Base-by-base conservation (phyloP, 2,113 vertebrate genomes). In the Oostethus manadensis region DNA sequence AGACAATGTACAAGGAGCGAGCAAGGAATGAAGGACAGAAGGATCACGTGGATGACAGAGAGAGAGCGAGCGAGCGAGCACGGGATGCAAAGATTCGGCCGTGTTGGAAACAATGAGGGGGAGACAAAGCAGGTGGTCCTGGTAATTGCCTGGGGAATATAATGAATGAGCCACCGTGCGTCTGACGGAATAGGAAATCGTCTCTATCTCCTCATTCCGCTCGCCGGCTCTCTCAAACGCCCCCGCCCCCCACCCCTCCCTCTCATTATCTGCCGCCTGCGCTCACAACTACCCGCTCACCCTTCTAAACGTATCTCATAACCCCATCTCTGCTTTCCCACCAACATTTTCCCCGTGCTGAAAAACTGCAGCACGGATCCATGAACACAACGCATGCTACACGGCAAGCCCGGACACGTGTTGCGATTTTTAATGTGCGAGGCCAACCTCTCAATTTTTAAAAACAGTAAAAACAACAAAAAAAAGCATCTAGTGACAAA, bases 131-230 rank as follows among this genome's bases (percentile, higher is more conserved):
- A 89, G 88, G 89, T 89, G 89, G 86, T 84, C 84, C 76, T 69
- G 81, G 89, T 90, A 89, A 91, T 90, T 90, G 88, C 87, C 87
- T 89, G 88, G 88, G 86, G 88, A 88, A 88, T 87, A 89, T 90
- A 90, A 89, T 89, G 87, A 90, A 91, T 89, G 88, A 90, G 87
- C 86, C 81, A 66, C 78, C 65, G 81, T 81, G 85, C 77, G 79
- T 81, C 85, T 88, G 81, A 89, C 83, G 74, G 88, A 89, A 88
- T 87, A 89, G 87, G 84, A 89, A 89, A 89, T 89, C 80, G 83
- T 81, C 88, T 88, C 78, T 83, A 85, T 86, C 83, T 85, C 63
- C 85, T 85, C 82, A 73, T 78, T 78, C 76, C 68, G 56, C 76
- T 68, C 73, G 53, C 76, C 68, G 68, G 70, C 72, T 51, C 66